phyloP scores from a whole-genome alignment of 2,113 vertebrate species.

The Entomyzon cyanotis region DNA sequence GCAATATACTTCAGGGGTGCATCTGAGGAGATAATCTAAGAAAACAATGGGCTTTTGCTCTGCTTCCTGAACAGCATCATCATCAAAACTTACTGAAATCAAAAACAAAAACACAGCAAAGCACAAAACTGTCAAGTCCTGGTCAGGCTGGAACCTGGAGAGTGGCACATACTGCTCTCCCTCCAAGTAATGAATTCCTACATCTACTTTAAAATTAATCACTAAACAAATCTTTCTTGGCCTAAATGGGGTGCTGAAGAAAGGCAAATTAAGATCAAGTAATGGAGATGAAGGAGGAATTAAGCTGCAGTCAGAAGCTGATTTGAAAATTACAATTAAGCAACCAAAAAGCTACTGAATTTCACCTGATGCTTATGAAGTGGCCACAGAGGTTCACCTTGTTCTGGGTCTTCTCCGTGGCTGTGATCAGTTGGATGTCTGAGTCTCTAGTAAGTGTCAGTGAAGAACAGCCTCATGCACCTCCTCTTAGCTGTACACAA shows the following conservation, averaged over 20 bases:
- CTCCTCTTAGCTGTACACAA: not conserved
- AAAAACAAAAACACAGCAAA: constrained; percentile 18
- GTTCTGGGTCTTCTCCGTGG: not conserved
- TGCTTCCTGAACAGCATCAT: constrained; percentile 42
- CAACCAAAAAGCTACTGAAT: not conserved
- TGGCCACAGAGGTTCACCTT: not conserved
- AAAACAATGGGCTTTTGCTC: constrained; percentile 32
- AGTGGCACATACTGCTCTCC: not conserved
- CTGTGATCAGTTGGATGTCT: not conserved
- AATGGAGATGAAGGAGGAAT: not conserved
- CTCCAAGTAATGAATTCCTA: not conserved
- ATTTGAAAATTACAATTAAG: not conserved
- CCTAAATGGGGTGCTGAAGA: not conserved
- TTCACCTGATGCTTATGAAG: not conserved
- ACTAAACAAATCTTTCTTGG: not conserved
- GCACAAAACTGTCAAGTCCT: not conserved
- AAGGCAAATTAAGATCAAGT: not conserved
- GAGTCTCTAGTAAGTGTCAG: not conserved
- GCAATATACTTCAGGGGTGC: constrained; percentile 33
- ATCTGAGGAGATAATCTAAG: constrained; percentile 57
- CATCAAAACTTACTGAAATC: constrained; percentile 43
- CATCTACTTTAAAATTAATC: not conserved
- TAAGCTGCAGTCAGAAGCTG: not conserved
- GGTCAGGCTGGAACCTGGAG: not conserved
- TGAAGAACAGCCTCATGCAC: not conserved